Conservation (phyloP, 2,797 vertebrate species). For the Acipenser transmontanus region DNA sequence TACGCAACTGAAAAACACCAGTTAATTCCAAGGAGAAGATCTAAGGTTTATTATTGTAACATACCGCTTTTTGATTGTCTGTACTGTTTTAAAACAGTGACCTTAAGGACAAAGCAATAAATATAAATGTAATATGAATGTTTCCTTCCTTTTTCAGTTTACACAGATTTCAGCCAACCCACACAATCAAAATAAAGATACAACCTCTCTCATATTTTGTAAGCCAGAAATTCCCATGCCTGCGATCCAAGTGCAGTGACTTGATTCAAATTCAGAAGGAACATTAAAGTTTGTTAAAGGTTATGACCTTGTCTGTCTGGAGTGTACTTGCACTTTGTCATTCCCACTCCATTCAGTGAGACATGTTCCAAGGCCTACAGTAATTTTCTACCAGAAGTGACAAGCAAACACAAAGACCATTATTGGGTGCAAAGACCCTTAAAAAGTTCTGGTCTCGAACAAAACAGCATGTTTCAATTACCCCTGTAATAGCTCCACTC, state of each 20-base stretch:
- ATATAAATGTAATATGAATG: too few species aligned
- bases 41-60: too few species aligned
- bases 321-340: conserved; percentile 32
- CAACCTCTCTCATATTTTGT: not conserved
- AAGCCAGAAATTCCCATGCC: not conserved
- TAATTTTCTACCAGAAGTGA: conserved; percentile 36
- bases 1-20: too few species aligned
- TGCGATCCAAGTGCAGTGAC: not conserved
- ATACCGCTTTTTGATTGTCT: too few species aligned
- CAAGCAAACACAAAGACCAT: conserved; percentile 45
- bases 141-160: too few species aligned
- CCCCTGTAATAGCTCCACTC: conserved; percentile 47
- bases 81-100: too few species aligned
- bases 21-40: too few species aligned
- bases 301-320: conserved; percentile 36
- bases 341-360: conserved; percentile 34
- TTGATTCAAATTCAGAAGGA: not conserved
- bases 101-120: too few species aligned
- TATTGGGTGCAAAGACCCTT: conserved; percentile 43
- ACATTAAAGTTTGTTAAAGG: conserved; percentile 19
- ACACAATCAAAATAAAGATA: not conserved
- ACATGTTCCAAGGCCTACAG: conserved; percentile 34
- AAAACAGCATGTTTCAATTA: conserved; percentile 61
- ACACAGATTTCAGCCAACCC: too few species aligned
- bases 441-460: conserved; percentile 41